These are phyloP conservation scores for Whitmania pigra DNA, from an alignment of 1,140 invertebrate genomes.

Conservation along the genomic window DNA sequence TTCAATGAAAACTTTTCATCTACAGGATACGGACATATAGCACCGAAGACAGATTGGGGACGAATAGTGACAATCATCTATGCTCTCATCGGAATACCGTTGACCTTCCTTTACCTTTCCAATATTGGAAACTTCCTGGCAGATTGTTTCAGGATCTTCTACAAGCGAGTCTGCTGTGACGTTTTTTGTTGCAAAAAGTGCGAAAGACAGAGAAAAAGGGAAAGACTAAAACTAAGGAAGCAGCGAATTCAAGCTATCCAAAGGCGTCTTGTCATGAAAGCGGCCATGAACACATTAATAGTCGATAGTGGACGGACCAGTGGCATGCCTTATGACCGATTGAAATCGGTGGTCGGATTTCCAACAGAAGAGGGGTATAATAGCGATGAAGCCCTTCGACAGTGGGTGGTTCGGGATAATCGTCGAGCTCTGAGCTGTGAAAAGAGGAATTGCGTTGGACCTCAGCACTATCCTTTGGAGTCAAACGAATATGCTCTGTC, in stretches of 20 bases:
- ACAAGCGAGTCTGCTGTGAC: conserved; percentile 28
- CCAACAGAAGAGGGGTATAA: background rate
- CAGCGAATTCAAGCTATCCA: background rate
- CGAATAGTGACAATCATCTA: conserved; percentile 75
- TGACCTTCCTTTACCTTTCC: conserved; percentile 71
- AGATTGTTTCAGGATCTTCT: conserved; percentile 30
- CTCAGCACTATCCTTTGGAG: background rate
- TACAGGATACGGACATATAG: conserved; percentile 83
- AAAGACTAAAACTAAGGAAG: background rate
- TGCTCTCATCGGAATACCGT: conserved; percentile 68
- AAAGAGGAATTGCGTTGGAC: background rate
- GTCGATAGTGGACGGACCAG: background rate
- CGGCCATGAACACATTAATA: background rate
- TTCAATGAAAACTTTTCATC: conserved; percentile 15
- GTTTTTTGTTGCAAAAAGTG: conserved; percentile 25
- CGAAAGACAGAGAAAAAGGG: background rate
- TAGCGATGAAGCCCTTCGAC: background rate
- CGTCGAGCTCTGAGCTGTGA: background rate
- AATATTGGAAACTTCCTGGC: conserved; percentile 53
- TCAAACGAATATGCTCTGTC: too few species aligned
- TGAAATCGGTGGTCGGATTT: background rate
- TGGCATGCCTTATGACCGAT: background rate
- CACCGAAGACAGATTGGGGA: conserved; percentile 69
- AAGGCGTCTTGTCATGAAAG: background rate
- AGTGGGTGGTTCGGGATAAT: background rate